Percentiles rank a stretch among this genome's conserved stretches.
These are phyloP conservation scores for Orchestia grillus DNA, from an alignment of 1,140 invertebrate genomes.

Conservation along the genomic window DNA sequence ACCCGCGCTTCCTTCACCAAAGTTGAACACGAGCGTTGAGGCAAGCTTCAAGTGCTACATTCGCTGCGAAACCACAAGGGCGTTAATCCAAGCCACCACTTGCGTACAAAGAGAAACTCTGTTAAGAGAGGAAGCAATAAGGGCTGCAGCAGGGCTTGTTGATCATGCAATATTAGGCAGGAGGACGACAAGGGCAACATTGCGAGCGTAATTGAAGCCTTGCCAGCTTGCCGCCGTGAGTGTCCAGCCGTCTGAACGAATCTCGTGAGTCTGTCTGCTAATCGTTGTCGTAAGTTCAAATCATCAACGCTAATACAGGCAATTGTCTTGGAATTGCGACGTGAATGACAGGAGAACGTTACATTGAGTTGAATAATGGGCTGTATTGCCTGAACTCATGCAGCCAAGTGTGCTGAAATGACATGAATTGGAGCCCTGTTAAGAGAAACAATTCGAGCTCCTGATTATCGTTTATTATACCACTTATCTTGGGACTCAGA, in stretches of 20 bases:
- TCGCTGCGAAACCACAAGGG: not conserved
- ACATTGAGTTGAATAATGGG: not conserved
- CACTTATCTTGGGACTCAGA: not conserved
- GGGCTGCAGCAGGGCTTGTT: not conserved
- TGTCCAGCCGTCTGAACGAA: not conserved
- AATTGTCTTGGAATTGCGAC: not conserved
- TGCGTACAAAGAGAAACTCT: not conserved
- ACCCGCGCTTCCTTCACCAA: not conserved
- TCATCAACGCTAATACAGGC: not conserved
- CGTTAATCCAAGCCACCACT: not conserved
- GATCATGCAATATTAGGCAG: not conserved
- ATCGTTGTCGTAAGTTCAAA: not conserved
- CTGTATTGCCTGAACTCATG: not conserved
- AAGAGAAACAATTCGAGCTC: not conserved
- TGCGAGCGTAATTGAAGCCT: not conserved
- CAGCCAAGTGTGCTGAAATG: not conserved
- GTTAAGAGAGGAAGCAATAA: not conserved
- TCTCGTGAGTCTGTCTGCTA: not conserved
- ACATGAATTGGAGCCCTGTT: not conserved
- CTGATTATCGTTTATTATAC: not conserved
- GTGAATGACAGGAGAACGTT: not conserved
- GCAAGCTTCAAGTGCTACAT: not conserved
- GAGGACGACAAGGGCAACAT: conserved; percentile 5
- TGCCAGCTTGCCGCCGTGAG: not conserved
- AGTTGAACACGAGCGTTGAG: not conserved